phyloP scores from a whole-genome alignment of 2,797 vertebrate genomes.

The Muscicapa comitata region DNA sequence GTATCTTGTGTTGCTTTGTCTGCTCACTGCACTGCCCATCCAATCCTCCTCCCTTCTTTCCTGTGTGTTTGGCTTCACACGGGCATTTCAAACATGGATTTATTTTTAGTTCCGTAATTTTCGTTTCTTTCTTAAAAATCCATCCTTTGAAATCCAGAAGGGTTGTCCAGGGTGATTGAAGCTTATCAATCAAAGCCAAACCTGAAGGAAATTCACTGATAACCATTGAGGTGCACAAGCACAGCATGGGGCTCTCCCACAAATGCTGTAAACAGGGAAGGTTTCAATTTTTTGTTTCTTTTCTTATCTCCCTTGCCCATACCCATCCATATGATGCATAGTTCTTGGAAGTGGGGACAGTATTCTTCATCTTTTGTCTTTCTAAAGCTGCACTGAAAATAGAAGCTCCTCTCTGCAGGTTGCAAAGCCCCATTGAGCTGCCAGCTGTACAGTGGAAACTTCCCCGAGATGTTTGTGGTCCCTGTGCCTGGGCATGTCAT shows the following conservation, averaged over 20 bases:
- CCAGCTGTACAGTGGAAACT: neutral
- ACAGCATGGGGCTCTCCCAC: neutral
- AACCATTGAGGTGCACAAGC: neutral
- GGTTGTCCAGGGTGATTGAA: neutral
- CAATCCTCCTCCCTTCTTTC: neutral
- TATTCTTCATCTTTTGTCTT: neutral
- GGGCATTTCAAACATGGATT: accelerated
- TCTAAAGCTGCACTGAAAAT: neutral
- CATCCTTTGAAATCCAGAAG: neutral
- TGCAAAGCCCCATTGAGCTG: neutral
- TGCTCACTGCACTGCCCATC: accelerated
- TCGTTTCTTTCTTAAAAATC: neutral
- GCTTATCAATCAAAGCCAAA: neutral
- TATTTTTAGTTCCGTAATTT: neutral
- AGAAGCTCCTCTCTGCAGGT: neutral
- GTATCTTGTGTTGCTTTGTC: neutral
- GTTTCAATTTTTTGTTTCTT: neutral
- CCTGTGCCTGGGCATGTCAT: neutral
- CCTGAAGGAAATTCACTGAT: neutral
- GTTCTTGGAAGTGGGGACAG: neutral
- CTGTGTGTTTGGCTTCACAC: neutral
- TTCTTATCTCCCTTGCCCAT: neutral
- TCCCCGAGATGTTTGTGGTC: neutral
- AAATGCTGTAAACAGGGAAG: accelerated
- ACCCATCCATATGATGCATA: neutral